Conservation (phyloP, 2,113 vertebrate species). For the Xiphophorus hellerii region DNA sequence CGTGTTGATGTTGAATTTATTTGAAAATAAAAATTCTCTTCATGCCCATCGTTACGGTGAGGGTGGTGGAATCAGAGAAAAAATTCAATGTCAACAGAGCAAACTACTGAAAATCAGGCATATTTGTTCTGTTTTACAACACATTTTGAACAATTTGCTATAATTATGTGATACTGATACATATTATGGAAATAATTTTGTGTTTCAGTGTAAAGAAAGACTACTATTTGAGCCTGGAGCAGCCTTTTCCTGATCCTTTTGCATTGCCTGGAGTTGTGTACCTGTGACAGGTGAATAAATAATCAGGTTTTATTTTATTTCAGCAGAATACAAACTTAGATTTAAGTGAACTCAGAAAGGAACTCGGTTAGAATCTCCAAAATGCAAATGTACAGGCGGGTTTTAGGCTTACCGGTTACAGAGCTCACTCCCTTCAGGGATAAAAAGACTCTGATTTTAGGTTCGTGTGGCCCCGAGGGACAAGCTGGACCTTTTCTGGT, state of each 20-base stretch:
- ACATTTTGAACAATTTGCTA: background rate
- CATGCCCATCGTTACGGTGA: background rate
- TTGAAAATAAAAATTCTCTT: background rate
- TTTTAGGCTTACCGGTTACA: constrained; percentile 69
- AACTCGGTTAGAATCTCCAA: background rate
- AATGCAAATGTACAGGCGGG: constrained; percentile 49
- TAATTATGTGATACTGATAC: background rate
- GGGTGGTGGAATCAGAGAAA: background rate
- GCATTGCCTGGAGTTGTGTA: constrained; percentile 35
- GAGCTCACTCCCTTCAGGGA: constrained; percentile 44
- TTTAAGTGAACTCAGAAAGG: constrained; percentile 1
- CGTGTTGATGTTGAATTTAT: too few relatives aligned
- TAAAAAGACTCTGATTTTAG: constrained; percentile 61
- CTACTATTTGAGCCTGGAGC: too few relatives aligned
- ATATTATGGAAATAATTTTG: background rate
- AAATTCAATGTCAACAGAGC: background rate
- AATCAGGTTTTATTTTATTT: constrained; percentile 10
- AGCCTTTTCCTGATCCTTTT: background rate
- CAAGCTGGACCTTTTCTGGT: constrained; percentile 64
- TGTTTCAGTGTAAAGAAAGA: too few relatives aligned
- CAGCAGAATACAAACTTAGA: background rate
- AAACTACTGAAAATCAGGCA: background rate
- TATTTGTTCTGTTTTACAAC: background rate
- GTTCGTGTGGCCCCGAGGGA: constrained; percentile 57
- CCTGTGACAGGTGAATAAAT: constrained; percentile 30